Conservation (phyloP, 2,888 invertebrate species). For the Cryptophagus acutangulus region DNA sequence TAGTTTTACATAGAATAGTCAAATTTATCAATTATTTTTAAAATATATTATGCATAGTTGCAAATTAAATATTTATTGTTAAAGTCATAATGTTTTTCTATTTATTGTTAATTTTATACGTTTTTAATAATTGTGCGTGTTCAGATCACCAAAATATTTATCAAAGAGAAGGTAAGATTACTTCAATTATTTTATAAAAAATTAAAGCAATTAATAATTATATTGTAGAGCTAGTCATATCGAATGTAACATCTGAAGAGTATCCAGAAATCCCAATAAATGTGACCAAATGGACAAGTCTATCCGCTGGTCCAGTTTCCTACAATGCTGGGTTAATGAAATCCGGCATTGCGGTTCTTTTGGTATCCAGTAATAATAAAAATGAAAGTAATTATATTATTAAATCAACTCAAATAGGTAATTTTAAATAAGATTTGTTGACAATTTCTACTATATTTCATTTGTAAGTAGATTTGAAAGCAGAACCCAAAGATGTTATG, state of each 20-base stretch:
- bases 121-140: too few relatives aligned
- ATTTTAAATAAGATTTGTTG: background rate
- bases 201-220: slow-evolving; percentile 3
- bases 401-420: slow-evolving; percentile 9
- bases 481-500: slow-evolving; percentile 24
- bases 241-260: slow-evolving; percentile 25
- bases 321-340: slow-evolving; percentile 28
- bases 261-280: slow-evolving; percentile 22
- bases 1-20: too few relatives aligned
- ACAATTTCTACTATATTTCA: background rate
- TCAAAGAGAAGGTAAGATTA: background rate
- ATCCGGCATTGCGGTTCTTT: too few relatives aligned
- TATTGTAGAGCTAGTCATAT: slow-evolving; percentile 31
- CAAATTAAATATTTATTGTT: too few relatives aligned
- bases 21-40: too few relatives aligned
- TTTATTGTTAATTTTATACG: too few relatives aligned
- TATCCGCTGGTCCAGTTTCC: slow-evolving; percentile 24
- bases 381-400: slow-evolving; percentile 19
- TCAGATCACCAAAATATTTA: too few relatives aligned
- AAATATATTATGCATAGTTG: too few relatives aligned
- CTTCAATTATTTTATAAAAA: slow-evolving; percentile 2
- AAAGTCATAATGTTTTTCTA: too few relatives aligned
- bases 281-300: slow-evolving; percentile 30
- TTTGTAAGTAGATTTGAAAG: slow-evolving; percentile 19
- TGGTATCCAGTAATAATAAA: too few relatives aligned